A percentile compares a stretch with the other conserved stretches of the same genome.
These are phyloP conservation scores for Tethea ocularis DNA, from an alignment of 2,888 invertebrate genomes.

Conservation along the genomic window DNA sequence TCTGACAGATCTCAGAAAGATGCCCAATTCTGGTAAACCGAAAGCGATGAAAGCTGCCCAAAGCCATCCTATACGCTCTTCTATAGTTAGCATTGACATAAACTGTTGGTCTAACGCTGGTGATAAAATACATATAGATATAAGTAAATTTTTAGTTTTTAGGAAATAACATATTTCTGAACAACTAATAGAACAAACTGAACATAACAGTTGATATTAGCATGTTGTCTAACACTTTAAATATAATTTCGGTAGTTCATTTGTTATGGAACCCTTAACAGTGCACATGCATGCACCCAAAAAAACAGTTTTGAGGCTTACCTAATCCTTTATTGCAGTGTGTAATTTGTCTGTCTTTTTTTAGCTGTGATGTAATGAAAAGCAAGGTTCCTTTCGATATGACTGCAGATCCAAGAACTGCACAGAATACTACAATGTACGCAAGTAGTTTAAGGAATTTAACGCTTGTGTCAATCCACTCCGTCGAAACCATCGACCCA, in stretches of 20 bases:
- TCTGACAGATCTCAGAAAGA: slow-evolving; percentile 87
- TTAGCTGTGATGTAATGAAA: slow-evolving; percentile 89
- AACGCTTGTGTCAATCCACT: slow-evolving; percentile 85
- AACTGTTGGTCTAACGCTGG: slow-evolving; percentile 86
- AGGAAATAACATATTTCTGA: no score
- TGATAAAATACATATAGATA: slow-evolving; percentile 20
- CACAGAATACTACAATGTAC: slow-evolving; percentile 86
- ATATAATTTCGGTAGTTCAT: neutral
- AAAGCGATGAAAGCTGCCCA: slow-evolving; percentile 92
- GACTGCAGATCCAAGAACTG: slow-evolving; percentile 87
- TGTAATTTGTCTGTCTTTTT: slow-evolving; percentile 75
- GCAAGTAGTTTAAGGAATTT: slow-evolving; percentile 87
- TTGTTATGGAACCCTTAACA: neutral
- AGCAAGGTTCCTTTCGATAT: slow-evolving; percentile 89
- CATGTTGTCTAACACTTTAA: no score
- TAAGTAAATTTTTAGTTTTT: neutral
- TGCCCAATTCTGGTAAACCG: slow-evolving; percentile 89
- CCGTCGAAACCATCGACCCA: slow-evolving; percentile 86
- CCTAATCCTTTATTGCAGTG: slow-evolving; percentile 84
- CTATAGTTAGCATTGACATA: slow-evolving; percentile 83
- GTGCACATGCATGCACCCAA: neutral
- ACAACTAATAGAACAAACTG: no score
- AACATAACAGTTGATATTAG: no score
- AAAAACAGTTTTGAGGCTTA: slow-evolving; percentile 30
- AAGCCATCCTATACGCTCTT: slow-evolving; percentile 89